Percentiles rank a stretch among this genome's conserved stretches.
phyloP scores from a whole-genome alignment of 1,140 invertebrate genomes.

The Coelopa frigida region DNA sequence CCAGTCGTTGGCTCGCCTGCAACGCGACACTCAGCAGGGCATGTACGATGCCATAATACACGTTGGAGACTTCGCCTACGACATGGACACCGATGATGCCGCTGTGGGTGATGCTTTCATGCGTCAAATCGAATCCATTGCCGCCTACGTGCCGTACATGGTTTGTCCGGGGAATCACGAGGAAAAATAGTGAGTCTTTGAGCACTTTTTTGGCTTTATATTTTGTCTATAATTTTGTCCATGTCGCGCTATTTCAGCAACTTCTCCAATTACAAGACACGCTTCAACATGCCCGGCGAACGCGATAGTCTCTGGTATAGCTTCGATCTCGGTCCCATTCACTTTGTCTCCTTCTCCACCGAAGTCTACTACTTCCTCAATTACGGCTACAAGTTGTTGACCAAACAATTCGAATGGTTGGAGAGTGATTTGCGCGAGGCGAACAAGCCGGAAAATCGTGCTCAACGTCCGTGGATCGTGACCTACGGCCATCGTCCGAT shows the following conservation, averaged over 20 bases:
- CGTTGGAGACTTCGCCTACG: slow-evolving; percentile 94
- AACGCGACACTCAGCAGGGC: slow-evolving; percentile 70
- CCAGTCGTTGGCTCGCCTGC: slow-evolving; percentile 68
- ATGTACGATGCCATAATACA: slow-evolving; percentile 86
- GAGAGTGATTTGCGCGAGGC: slow-evolving; percentile 68
- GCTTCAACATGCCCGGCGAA: slow-evolving; percentile 82
- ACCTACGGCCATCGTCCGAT: slow-evolving; percentile 91
- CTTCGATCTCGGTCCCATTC: slow-evolving; percentile 85
- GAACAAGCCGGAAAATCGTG: slow-evolving; percentile 57
- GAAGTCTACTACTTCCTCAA: slow-evolving; percentile 92
- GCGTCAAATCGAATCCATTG: slow-evolving; percentile 79
- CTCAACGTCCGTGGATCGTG: slow-evolving; percentile 82
- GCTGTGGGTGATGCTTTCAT: slow-evolving; percentile 84
- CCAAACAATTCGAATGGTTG: slow-evolving; percentile 87
- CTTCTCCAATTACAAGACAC: slow-evolving; percentile 75
- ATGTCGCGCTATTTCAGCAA: slow-evolving; percentile 71
- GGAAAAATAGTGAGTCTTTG: slow-evolving; percentile 63
- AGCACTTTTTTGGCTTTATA: background rate
- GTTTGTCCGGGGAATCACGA: slow-evolving; percentile 90
- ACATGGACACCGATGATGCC: slow-evolving; percentile 78
- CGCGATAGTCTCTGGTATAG: slow-evolving; percentile 77
- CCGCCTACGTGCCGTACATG: slow-evolving; percentile 87
- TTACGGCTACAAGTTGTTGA: slow-evolving; percentile 75
- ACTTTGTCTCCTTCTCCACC: slow-evolving; percentile 86
- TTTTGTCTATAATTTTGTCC: slow-evolving; percentile 27